Evolutionary conservation across 2,888 invertebrate genomes (phyloP).

Genomic region (Eupithecia pulchellata): DNA sequence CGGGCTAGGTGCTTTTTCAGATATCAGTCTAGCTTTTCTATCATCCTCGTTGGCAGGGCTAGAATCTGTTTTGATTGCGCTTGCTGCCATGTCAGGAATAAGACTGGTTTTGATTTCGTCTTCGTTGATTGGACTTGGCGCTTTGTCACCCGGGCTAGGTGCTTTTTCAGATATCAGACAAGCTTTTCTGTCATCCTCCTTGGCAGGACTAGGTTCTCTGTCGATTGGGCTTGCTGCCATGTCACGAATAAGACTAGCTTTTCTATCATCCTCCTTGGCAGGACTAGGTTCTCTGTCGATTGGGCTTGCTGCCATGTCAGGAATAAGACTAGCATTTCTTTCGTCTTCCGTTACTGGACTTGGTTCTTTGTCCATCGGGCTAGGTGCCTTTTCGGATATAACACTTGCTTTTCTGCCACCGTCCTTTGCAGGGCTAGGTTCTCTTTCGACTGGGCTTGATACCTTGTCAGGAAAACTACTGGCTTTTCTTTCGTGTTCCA

Average conservation of each 20-base stretch:
- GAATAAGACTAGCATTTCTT: slow-evolving; percentile 13
- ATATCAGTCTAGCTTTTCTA: slow-evolving; percentile 15
- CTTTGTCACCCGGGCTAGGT: not conserved
- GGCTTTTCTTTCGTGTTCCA: no score
- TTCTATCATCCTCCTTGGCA: no score
- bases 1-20: slow-evolving; percentile 4
- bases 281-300: not conserved
- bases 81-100: slow-evolving; percentile 5
- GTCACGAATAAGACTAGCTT: no score
- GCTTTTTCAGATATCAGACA: slow-evolving; percentile 13
- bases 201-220: not conserved
- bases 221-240: no score
- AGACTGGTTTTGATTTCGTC: slow-evolving; percentile 4
- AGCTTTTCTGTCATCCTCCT: slow-evolving; percentile 15
- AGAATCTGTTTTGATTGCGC: not conserved
- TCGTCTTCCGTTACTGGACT: slow-evolving; percentile 20
- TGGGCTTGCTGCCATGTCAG: slow-evolving; percentile 2
- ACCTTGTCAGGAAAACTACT: no score
- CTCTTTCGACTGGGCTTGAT: not conserved
- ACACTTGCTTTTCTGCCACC: slow-evolving; percentile 21
- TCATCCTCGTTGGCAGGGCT: slow-evolving; percentile 16
- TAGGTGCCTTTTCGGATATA: slow-evolving; percentile 27
- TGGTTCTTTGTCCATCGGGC: slow-evolving; percentile 13
- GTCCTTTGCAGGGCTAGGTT: slow-evolving; percentile 27
- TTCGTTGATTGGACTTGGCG: slow-evolving; percentile 1